These are phyloP conservation scores for Prorops nasuta DNA, from an alignment of 1,140 invertebrate species.

Conservation along the genomic window DNA sequence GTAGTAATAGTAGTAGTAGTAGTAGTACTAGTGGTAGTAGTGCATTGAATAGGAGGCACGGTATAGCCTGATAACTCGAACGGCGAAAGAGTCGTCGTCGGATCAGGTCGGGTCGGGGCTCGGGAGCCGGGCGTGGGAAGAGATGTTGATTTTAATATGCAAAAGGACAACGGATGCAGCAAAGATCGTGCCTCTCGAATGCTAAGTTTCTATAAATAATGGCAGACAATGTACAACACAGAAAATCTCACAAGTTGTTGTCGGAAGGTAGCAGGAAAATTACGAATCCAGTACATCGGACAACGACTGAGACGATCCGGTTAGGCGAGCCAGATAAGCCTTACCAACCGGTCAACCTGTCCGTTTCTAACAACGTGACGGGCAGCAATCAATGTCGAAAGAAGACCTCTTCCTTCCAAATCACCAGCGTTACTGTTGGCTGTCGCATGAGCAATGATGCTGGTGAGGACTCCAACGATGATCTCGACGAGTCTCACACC, in stretches of 20 bases:
- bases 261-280: conserved; percentile 39
- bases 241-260: conserved; percentile 46
- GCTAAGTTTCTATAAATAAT: conserved; percentile 39
- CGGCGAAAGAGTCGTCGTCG: background rate
- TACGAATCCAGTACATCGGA: conserved; percentile 67
- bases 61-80: background rate
- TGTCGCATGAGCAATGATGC: conserved; percentile 78
- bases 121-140: background rate
- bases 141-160: conserved; percentile 35
- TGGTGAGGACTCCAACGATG: conserved; percentile 89
- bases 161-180: conserved; percentile 19
- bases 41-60: background rate
- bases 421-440: conserved; percentile 83
- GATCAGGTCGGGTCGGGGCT: conserved; percentile 3
- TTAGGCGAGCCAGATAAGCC: conserved; percentile 63
- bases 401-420: conserved; percentile 90
- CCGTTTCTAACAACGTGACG: conserved; percentile 29
- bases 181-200: conserved; percentile 24
- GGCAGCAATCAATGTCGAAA: conserved; percentile 56
- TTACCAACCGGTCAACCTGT: conserved; percentile 34
- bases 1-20: too few relatives aligned
- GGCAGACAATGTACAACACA: conserved; percentile 52
- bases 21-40: background rate
- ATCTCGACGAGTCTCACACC: conserved; percentile 90
- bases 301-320: conserved; percentile 75